These are phyloP conservation scores for Patella pellucida DNA, from an alignment of 2,888 invertebrate species.

Conservation along the genomic window DNA sequence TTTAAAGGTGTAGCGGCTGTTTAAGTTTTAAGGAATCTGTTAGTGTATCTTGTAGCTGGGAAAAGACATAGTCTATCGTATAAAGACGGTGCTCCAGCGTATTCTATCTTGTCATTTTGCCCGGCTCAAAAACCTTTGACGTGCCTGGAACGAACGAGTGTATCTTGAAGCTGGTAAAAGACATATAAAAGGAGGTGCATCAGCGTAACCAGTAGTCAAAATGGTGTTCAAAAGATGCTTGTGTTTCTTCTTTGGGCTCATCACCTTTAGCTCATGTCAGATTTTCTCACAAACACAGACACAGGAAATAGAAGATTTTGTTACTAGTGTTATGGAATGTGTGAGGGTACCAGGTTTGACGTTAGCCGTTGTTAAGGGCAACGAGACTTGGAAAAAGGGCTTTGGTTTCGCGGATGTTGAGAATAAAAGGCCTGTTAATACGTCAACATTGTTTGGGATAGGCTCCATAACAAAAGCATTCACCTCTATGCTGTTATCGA, in stretches of 20 bases:
- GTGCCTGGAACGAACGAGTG: too few relatives aligned
- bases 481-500: constrained; percentile 41
- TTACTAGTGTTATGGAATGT: constrained; percentile 40
- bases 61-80: too few relatives aligned
- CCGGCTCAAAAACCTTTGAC: too few relatives aligned
- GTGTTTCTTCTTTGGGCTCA: not conserved
- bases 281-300: constrained; percentile 21
- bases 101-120: too few relatives aligned
- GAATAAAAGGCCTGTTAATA: constrained; percentile 22
- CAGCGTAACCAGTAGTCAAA: too few relatives aligned
- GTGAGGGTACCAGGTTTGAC: constrained; percentile 49
- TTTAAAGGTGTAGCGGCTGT: too few relatives aligned
- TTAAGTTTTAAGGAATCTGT: too few relatives aligned
- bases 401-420: constrained; percentile 41
- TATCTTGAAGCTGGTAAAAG: too few relatives aligned
- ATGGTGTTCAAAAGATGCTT: not conserved
- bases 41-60: too few relatives aligned
- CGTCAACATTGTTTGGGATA: constrained; percentile 38
- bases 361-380: constrained; percentile 46
- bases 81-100: too few relatives aligned
- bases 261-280: not conserved
- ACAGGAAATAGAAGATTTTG: constrained; percentile 15
- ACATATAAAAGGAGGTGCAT: too few relatives aligned
- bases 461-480: constrained; percentile 46
- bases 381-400: constrained; percentile 39